Conservation (phyloP, 1,140 invertebrate genomes). For the Pectinophora gossypiella region DNA sequence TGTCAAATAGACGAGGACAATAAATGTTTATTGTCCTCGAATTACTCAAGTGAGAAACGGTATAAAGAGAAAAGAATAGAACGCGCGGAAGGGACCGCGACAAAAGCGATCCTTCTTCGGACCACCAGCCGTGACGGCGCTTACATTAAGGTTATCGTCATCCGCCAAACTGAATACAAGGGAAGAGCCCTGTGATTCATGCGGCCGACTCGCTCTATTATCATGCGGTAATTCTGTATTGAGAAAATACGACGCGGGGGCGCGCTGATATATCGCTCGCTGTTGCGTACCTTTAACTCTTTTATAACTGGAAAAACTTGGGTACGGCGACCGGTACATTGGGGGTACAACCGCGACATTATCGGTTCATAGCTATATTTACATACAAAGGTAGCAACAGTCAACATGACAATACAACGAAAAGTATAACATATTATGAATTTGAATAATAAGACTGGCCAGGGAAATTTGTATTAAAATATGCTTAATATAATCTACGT, state of each 20-base stretch:
- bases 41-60: conserved; percentile 73
- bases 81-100: conserved; percentile 62
- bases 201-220: conserved; percentile 51
- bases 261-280: conserved; percentile 2
- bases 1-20: conserved; percentile 67
- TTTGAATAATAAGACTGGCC: too few species aligned
- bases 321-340: too few species aligned
- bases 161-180: conserved; percentile 69
- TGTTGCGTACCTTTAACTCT: background rate
- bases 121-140: conserved; percentile 68
- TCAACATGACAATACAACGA: too few species aligned
- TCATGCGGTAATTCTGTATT: conserved; percentile 50
- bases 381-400: too few species aligned
- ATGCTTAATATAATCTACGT: too few species aligned
- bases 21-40: conserved; percentile 71
- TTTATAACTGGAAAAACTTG: background rate
- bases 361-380: too few species aligned
- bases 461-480: too few species aligned
- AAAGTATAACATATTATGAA: too few species aligned
- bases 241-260: conserved; percentile 21
- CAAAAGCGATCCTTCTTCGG: conserved; percentile 71
- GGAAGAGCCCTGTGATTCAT: conserved; percentile 63
- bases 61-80: conserved; percentile 70
- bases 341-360: too few species aligned
- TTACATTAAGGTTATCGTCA: conserved; percentile 74